Evolutionary conservation across 2,797 vertebrate genomes (phyloP), one percentile per base, ranked within the genome.

Genomic region (Danio kyathit): DNA sequence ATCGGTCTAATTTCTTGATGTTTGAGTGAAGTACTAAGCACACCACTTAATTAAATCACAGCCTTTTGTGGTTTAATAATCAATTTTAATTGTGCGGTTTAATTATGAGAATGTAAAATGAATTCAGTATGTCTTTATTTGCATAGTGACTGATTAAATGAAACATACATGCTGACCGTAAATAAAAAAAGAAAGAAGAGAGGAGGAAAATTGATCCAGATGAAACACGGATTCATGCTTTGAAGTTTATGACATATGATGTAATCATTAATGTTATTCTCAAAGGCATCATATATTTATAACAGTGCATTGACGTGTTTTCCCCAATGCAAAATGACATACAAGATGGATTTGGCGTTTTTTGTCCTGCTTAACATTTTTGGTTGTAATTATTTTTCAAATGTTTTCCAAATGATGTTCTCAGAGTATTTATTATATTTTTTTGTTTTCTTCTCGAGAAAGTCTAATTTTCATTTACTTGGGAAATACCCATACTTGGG

Each of bases 231-330:
- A n/a, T n/a, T n/a, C n/a, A 63, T 51, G 73, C 44, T 74, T 74
- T 74, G 9, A 74, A 74, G 59, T 75, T 51, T 51, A 19, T 63
- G n/a, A 79, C 44, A 16, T n/a, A 16, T 73, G 41, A 51, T 54
- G 4, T 70, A 84, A 81, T 65, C 19, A 64, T 43, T 52, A 57
- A 59, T 73, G 43, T 13, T 48, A 70, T 74, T 77, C 70, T 60
- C 78, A 72, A 17, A 74, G 38, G 14, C 46, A 61, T 43, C 64
- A 43, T 60, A 61, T 49, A 60, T 75, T 72, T 82, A n/a, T 74
- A 74, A 61, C 21, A 19, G 16, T 14, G n/a, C 48, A 71, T 29
- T 64, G 59, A 75, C 52, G 29, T 78, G n/a, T 78, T 78, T 84
- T 76, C 54, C 13, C 48, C 57, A 46, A 69, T 19, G 52, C 66